Conservation (phyloP, 2,113 vertebrate species). For the Cisticola juncidis region DNA sequence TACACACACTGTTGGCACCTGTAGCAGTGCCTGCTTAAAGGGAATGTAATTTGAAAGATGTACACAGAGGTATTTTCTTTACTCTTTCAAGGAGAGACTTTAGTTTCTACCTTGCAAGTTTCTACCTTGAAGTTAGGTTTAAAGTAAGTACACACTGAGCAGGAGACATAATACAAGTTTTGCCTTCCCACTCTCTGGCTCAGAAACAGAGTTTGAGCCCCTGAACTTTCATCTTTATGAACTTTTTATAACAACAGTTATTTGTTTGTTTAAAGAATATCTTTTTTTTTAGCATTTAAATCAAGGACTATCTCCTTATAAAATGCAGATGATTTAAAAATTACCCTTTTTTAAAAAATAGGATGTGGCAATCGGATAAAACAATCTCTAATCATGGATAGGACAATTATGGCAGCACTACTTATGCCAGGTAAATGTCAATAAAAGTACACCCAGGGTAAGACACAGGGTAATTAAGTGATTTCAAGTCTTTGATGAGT, state of each 20-base stretch:
- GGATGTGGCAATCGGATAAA: neutral
- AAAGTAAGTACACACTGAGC: neutral
- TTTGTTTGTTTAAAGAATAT: neutral
- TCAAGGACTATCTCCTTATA: neutral
- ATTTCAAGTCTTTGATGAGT: neutral
- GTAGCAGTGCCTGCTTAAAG: neutral
- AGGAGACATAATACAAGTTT: neutral
- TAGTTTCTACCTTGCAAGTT: constrained; percentile 1
- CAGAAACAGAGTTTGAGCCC: neutral
- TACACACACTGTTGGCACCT: neutral
- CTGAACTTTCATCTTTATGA: neutral
- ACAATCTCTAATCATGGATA: neutral
- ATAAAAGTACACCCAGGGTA: neutral
- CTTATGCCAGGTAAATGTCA: neutral
- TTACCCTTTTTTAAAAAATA: neutral
- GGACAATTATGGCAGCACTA: neutral
- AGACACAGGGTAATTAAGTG: neutral
- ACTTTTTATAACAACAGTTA: neutral
- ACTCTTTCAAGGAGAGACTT: neutral
- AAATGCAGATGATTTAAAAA: neutral
- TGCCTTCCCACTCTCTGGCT: neutral
- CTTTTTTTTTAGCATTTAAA: neutral
- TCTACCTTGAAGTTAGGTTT: constrained; percentile 43
- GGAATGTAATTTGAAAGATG: neutral
- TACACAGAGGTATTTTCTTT: neutral